Conservation (phyloP, 2,888 invertebrate species). For the Laspeyria flexula region DNA sequence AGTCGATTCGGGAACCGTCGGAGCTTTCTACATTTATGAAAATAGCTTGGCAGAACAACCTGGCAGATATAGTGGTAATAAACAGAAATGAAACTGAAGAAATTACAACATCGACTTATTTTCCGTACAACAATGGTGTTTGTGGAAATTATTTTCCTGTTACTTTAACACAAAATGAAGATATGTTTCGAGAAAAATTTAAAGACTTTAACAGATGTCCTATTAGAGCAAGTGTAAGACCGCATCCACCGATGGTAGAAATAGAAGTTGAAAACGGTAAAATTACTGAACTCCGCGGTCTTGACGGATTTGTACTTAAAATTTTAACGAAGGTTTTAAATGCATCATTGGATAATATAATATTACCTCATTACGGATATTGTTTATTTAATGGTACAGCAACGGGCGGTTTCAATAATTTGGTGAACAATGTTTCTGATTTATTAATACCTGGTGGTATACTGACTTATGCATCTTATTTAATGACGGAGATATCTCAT, state of each 20-base stretch:
- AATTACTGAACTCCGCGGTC: slow-evolving; percentile 45
- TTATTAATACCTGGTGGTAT: slow-evolving; percentile 52
- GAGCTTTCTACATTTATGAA: slow-evolving; percentile 42
- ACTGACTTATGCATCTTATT: slow-evolving; percentile 44
- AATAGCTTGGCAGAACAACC: slow-evolving; percentile 56
- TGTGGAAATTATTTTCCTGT: slow-evolving; percentile 57
- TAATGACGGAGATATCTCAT: slow-evolving; percentile 47
- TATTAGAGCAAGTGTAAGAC: slow-evolving; percentile 45
- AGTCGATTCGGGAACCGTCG: slow-evolving; percentile 15
- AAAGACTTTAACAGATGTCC: slow-evolving; percentile 61
- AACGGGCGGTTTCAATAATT: slow-evolving; percentile 48
- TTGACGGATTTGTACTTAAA: slow-evolving; percentile 52
- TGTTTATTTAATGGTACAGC: slow-evolving; percentile 6
- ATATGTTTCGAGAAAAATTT: slow-evolving; percentile 58
- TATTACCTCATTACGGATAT: not conserved
- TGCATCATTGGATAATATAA: slow-evolving; percentile 43
- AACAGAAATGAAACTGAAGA: slow-evolving; percentile 28
- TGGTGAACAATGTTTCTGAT: slow-evolving; percentile 52
- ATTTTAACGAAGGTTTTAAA: slow-evolving; percentile 51
- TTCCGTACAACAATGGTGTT: slow-evolving; percentile 52
- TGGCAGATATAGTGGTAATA: slow-evolving; percentile 57
- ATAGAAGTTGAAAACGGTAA: slow-evolving; percentile 41
- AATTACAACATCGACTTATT: slow-evolving; percentile 53
- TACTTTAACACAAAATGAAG: slow-evolving; percentile 29
- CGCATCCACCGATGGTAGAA: slow-evolving; percentile 47